Percentiles rank a stretch among this genome's conserved stretches.
These are phyloP conservation scores for Callipepla squamata DNA, from an alignment of 2,113 vertebrate genomes.

Conservation along the genomic window DNA sequence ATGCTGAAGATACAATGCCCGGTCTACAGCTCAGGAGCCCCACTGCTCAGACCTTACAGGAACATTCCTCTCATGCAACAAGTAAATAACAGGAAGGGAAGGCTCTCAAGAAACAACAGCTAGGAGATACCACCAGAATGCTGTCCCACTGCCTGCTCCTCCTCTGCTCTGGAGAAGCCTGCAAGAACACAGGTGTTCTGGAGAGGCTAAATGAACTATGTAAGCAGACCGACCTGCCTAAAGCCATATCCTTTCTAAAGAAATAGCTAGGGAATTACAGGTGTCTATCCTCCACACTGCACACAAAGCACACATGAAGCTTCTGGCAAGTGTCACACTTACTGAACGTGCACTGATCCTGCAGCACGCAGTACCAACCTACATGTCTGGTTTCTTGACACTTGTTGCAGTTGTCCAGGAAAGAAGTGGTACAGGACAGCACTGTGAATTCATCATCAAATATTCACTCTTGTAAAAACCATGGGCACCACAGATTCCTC, in stretches of 20 bases:
- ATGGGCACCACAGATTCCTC: not conserved
- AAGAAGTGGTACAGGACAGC: not conserved
- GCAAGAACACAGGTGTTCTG: not conserved
- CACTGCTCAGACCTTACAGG: not conserved
- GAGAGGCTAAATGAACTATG: not conserved
- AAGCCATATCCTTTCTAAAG: accelerated
- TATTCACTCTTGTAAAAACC: not conserved
- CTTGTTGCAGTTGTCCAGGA: not conserved
- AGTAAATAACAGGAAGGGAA: not conserved
- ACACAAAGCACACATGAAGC: not conserved
- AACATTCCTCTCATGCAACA: not conserved
- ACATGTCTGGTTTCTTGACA: not conserved
- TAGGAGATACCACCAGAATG: not conserved
- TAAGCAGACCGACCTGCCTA: not conserved
- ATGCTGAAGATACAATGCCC: accelerated
- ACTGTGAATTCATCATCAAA: not conserved
- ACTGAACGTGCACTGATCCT: not conserved
- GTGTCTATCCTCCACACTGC: not conserved
- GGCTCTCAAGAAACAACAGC: not conserved
- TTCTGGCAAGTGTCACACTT: not conserved
- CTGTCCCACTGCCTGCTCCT: not conserved
- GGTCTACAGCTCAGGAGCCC: not conserved
- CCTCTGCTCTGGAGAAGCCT: not conserved
- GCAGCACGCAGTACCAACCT: not conserved
- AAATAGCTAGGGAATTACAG: accelerated